Percentiles rank a stretch among this genome's conserved stretches.
Evolutionary conservation across 2,797 vertebrate species (phyloP).

Genomic region (Acanthopagrus latus): DNA sequence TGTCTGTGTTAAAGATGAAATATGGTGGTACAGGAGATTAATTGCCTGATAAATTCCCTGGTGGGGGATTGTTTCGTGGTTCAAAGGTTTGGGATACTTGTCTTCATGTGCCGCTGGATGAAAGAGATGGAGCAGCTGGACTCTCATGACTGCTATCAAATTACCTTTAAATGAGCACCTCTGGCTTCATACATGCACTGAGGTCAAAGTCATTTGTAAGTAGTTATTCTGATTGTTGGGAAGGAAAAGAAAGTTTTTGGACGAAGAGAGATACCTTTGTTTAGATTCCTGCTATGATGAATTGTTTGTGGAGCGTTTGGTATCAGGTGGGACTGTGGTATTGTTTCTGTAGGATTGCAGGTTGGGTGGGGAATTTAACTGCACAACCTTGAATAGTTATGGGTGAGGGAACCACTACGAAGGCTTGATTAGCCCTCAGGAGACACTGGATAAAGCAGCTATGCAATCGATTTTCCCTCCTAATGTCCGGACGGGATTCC

Average conservation of each 20-base stretch:
- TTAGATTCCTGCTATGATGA: slow-evolving; percentile 28
- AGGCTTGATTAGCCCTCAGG: slow-evolving; percentile 74
- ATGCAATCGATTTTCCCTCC: slow-evolving; percentile 70
- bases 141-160: slow-evolving; percentile 61
- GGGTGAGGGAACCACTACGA: slow-evolving; percentile 58
- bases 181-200: slow-evolving; percentile 12
- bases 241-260: slow-evolving; percentile 33
- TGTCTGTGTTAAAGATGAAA: slow-evolving; percentile 57
- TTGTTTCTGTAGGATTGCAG: slow-evolving; percentile 50
- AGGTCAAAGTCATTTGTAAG: slow-evolving; percentile 36
- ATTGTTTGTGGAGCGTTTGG: slow-evolving; percentile 31
- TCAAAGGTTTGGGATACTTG: slow-evolving; percentile 72
- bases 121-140: slow-evolving; percentile 55
- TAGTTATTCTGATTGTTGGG: slow-evolving; percentile 23
- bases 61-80: slow-evolving; percentile 71
- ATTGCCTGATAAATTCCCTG: slow-evolving; percentile 64
- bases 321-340: slow-evolving; percentile 51
- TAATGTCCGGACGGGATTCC: slow-evolving; percentile 62
- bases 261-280: slow-evolving; percentile 16
- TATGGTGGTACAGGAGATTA: slow-evolving; percentile 63
- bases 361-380: slow-evolving; percentile 58
- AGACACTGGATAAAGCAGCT: slow-evolving; percentile 69
- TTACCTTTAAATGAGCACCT: slow-evolving; percentile 45
- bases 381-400: slow-evolving; percentile 69
- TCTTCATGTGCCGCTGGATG: slow-evolving; percentile 60